Conservation (phyloP, 1,140 invertebrate genomes). For the Heliconius eleuchia region DNA sequence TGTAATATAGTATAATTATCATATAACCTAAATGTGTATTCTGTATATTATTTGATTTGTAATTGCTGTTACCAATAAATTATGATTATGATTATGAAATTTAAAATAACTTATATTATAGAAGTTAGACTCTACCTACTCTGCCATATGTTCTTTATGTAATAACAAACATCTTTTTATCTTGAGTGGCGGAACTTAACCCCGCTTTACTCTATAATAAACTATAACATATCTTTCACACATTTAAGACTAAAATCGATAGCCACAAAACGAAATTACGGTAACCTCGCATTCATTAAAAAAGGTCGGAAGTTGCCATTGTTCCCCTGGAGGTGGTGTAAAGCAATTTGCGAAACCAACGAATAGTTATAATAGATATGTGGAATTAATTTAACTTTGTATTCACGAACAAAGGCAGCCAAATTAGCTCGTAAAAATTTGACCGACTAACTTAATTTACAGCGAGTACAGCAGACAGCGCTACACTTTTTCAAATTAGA, state of each 20-base stretch:
- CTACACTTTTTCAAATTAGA: slow-evolving; percentile 47
- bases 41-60: too few species aligned
- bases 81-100: too few species aligned
- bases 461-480: slow-evolving; percentile 16
- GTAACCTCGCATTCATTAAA: slow-evolving; percentile 16
- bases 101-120: too few species aligned
- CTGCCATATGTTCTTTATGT: too few species aligned
- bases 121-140: too few species aligned
- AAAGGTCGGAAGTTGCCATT: slow-evolving; percentile 17
- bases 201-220: background rate
- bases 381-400: slow-evolving; percentile 12
- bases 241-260: background rate
- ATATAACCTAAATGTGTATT: too few species aligned
- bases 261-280: background rate
- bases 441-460: slow-evolving; percentile 32
- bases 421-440: slow-evolving; percentile 35
- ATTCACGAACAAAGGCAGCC: slow-evolving; percentile 11
- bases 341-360: slow-evolving; percentile 16
- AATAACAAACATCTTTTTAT: too few species aligned
- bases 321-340: background rate
- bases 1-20: too few species aligned
- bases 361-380: slow-evolving; percentile 21
- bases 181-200: background rate
- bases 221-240: background rate
- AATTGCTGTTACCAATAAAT: too few species aligned